phyloP scores from a whole-genome alignment of 2,797 vertebrate species.

The Hoplostethus atlanticus region DNA sequence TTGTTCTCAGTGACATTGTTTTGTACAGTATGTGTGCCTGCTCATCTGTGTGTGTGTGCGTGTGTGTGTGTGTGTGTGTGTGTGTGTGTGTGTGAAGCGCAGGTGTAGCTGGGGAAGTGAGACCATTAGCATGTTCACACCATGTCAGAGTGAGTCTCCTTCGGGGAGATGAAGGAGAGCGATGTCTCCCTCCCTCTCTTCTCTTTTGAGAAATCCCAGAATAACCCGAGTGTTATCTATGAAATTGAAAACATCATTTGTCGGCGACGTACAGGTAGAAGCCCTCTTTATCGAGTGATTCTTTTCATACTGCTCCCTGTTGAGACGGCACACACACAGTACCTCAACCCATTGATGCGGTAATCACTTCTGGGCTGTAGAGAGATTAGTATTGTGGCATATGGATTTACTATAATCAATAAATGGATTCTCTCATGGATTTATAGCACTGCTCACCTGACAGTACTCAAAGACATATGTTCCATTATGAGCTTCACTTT shows the following conservation, averaged over 20 bases:
- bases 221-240: background rate
- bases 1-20: conserved; percentile 33
- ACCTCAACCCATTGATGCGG: background rate
- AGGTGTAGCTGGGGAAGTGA: conserved; percentile 71
- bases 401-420: conserved; percentile 13
- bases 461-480: background rate
- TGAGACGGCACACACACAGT: background rate
- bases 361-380: conserved; percentile 2
- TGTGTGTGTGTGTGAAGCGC: conserved; percentile 51
- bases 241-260: conserved; percentile 11
- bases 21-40: conserved; percentile 11
- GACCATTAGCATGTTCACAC: conserved; percentile 76
- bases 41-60: conserved; percentile 9
- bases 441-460: background rate
- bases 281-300: conserved; percentile 1
- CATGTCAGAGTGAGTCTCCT: conserved; percentile 42
- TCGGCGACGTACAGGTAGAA: background rate
- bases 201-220: background rate
- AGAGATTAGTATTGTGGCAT: background rate
- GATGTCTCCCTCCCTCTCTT: conserved; percentile 1
- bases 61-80: conserved; percentile 24
- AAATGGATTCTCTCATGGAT: conserved; percentile 3
- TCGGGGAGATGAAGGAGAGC: conserved; percentile 19
- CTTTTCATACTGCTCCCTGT: background rate
- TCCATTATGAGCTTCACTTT: background rate